Evolutionary conservation across 1,140 invertebrate species (phyloP), one percentile per base, ranked within the genome.

Genomic region (Eulimnadia texana): DNA sequence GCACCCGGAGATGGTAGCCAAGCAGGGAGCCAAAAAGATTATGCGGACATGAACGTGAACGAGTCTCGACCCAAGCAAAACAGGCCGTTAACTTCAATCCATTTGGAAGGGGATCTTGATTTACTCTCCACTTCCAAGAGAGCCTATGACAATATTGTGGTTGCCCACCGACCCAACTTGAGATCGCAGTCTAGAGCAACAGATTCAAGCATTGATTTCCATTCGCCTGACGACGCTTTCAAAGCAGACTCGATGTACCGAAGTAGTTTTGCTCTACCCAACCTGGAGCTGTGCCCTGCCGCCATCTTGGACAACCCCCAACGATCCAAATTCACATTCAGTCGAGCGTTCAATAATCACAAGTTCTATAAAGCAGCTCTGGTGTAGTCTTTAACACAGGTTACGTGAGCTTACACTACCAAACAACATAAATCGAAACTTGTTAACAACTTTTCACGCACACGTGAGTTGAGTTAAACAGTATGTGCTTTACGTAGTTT

Each of bases 211-310:
- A 42, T 42, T 42, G 33, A 42, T 42, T 42, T 42, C 33, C 33
- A 16, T 16, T 6, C 16, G 6, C 6, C 6, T 16, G 33, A 16
- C 6, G 33, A 42, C 6, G 16, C 33, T 16, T 16, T 22, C 10
- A 16, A 10, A 27, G 55, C 25, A 20, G 28, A 33, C 22, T 57
- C 55, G 19, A 27, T 57, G 25, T 57, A 57, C 55, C 27, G 33
- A 33, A 57, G 33, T 20, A 57, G 55, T 25, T 57, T 57, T 27
- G 22, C 28, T 27, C 33, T 57, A 20, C 55, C 55, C 24, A 27
- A 27, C 0, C 22, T 57, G 13, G 55, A 57, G 28, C 25, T 27
- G 13, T 57, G 55, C 28, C 55, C 55, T 1, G 55, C 55, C 11
- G 55, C 55, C 28, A 27, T 57, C 9, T 25, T 57, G 55, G 27